A percentile compares a stretch with the other conserved stretches of the same genome.
Evolutionary conservation across 2,888 invertebrate genomes (phyloP).

Genomic region (Limnephilus lunatus): DNA sequence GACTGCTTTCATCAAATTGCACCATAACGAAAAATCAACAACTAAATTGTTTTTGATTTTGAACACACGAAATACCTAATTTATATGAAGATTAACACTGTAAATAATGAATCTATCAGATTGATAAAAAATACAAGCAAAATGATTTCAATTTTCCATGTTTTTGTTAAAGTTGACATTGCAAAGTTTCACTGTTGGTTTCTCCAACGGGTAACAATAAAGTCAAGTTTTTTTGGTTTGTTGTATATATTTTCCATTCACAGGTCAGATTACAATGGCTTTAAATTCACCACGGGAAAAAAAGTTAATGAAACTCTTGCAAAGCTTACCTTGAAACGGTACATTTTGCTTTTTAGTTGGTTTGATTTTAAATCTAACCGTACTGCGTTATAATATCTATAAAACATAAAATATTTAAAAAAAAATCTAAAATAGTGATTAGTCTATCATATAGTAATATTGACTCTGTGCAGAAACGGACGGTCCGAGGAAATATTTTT

Average conservation of each 20-base stretch:
- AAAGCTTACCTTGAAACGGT: background rate
- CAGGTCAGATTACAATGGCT: background rate
- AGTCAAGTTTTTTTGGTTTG: background rate
- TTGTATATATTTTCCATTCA: background rate
- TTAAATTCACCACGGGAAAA: background rate
- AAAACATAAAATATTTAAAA: too few relatives aligned
- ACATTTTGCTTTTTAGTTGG: background rate
- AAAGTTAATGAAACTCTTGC: background rate
- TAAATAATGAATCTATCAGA: background rate
- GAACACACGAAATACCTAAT: too few relatives aligned
- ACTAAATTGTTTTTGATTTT: too few relatives aligned
- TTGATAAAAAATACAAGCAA: background rate
- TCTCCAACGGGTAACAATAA: constrained; percentile 4
- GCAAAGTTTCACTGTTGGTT: background rate
- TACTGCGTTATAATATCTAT: background rate
- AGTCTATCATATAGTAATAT: too few relatives aligned
- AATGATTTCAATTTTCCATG: background rate
- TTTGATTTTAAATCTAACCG: background rate
- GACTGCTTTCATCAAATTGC: too few relatives aligned
- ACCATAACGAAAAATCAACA: too few relatives aligned
- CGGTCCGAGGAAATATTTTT: too few relatives aligned
- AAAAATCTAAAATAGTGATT: too few relatives aligned
- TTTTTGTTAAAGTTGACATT: background rate
- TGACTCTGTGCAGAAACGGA: too few relatives aligned
- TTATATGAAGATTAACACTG: too few relatives aligned